These are phyloP conservation scores for Cariama cristata DNA, from an alignment of 2,113 vertebrate species.

Conservation along the genomic window DNA sequence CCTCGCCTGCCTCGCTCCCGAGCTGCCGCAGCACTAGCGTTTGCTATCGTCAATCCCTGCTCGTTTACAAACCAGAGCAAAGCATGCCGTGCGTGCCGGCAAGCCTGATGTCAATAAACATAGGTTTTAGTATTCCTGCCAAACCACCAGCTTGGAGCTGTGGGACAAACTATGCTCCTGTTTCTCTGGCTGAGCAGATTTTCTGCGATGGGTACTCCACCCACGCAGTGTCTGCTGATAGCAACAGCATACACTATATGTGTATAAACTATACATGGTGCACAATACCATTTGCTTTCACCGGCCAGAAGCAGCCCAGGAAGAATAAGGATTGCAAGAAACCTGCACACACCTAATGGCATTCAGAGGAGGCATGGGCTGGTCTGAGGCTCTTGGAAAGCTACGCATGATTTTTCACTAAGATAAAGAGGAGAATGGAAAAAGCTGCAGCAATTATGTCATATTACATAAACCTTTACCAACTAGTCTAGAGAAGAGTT, in stretches of 20 bases:
- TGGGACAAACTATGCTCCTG: neutral
- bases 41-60: neutral
- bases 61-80: neutral
- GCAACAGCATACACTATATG: neutral
- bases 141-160: neutral
- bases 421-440: neutral
- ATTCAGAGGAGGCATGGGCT: neutral
- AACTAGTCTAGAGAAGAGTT: neutral
- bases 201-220: neutral
- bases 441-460: neutral
- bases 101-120: neutral
- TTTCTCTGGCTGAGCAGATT: neutral
- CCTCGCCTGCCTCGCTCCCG: accelerated
- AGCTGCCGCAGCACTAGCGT: neutral
- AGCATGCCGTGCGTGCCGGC: neutral
- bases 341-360: neutral
- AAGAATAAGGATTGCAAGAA: neutral
- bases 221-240: neutral
- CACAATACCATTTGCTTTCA: neutral
- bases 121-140: neutral
- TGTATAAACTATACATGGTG: too few relatives aligned
- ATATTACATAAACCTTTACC: neutral
- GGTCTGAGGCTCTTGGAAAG: neutral
- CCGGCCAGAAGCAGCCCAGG: neutral
- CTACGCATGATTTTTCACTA: neutral